These are phyloP conservation scores for Trachelus tabidus DNA, from an alignment of 2,888 invertebrate species.

Conservation along the genomic window DNA sequence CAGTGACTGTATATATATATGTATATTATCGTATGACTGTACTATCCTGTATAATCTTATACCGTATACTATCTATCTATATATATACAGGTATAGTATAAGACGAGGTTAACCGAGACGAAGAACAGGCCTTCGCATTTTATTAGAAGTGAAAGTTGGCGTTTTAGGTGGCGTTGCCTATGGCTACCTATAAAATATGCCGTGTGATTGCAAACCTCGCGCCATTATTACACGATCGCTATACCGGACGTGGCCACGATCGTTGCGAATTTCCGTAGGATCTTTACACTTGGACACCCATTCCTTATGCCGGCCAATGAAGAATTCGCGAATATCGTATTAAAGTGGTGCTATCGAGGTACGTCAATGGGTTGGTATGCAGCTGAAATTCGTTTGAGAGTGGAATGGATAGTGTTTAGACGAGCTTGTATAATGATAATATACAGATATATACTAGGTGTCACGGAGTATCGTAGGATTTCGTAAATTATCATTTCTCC, in stretches of 20 bases:
- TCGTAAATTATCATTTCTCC: neutral
- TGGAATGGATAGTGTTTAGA: neutral
- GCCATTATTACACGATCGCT: neutral
- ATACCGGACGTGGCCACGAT: neutral
- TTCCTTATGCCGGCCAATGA: neutral
- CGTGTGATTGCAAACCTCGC: conserved; percentile 2
- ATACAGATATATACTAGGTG: neutral
- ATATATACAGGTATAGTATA: conserved; percentile 16
- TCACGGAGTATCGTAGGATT: neutral
- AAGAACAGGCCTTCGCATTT: conserved; percentile 53
- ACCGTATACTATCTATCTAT: neutral
- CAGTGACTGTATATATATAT: neutral
- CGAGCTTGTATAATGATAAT: neutral
- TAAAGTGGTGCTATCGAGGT: neutral
- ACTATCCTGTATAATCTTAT: neutral
- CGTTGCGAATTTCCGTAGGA: neutral
- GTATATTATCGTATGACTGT: neutral
- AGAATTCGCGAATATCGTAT: neutral
- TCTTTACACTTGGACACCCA: neutral
- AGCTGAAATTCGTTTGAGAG: neutral
- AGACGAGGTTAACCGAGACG: conserved; percentile 18
- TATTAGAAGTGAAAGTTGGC: conserved; percentile 56
- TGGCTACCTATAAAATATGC: conserved; percentile 4
- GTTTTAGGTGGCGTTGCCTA: conserved; percentile 14
- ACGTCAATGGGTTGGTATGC: neutral